These are phyloP conservation scores for Drosophila austrosaltans DNA, from an alignment of 2,888 invertebrate species.

Conservation along the genomic window DNA sequence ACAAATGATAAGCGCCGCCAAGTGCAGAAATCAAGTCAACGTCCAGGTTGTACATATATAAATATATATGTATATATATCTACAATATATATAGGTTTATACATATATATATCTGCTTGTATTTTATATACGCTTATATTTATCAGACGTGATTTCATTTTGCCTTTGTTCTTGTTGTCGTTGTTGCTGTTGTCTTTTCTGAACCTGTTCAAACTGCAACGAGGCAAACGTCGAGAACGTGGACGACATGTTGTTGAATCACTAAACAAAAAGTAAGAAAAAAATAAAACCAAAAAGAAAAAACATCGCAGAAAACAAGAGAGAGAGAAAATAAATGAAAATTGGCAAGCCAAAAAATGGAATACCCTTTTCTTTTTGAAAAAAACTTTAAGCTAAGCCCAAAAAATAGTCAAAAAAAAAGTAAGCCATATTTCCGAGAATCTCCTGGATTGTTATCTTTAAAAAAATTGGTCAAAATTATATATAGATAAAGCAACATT, in stretches of 20 bases:
- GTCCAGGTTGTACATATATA: slow-evolving; percentile 40
- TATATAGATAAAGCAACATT: no score
- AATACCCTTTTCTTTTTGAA: slow-evolving; percentile 36
- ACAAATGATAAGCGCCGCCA: slow-evolving; percentile 60
- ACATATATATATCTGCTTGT: slow-evolving; percentile 21
- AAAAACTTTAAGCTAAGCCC: background rate
- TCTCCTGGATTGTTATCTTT: no score
- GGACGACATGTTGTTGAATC: slow-evolving; percentile 73
- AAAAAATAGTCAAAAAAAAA: background rate
- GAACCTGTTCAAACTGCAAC: slow-evolving; percentile 68
- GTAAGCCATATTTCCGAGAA: no score
- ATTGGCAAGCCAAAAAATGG: slow-evolving; percentile 17
- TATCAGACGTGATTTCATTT: slow-evolving; percentile 70
- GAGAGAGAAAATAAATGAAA: background rate
- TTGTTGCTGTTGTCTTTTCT: slow-evolving; percentile 35
- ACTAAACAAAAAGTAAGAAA: slow-evolving; percentile 61
- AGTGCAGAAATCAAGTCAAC: slow-evolving; percentile 60
- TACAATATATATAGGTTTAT: slow-evolving; percentile 22
- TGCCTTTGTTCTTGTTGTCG: slow-evolving; percentile 39
- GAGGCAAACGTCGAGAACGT: slow-evolving; percentile 48
- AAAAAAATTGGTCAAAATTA: no score
- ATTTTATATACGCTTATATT: slow-evolving; percentile 48
- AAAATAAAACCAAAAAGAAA: slow-evolving; percentile 42
- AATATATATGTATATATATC: slow-evolving; percentile 15
- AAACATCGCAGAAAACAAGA: slow-evolving; percentile 17